phyloP scores from a whole-genome alignment of 2,797 vertebrate species.

The Bothrops alternatus region DNA sequence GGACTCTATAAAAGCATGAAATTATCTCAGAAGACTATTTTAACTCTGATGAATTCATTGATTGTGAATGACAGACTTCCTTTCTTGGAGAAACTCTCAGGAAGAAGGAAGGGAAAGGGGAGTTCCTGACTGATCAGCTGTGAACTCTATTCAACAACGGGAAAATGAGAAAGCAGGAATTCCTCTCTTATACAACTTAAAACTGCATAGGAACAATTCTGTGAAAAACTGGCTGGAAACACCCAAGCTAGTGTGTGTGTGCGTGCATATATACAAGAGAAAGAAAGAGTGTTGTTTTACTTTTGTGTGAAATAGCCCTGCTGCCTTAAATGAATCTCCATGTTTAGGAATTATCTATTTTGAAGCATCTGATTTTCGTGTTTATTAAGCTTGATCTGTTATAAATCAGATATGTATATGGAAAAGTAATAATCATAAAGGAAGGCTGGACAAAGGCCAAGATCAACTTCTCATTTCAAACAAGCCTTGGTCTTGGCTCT shows the following conservation, averaged over 20 bases:
- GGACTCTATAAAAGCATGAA: conserved; percentile 55
- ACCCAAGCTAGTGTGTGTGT: conserved; percentile 48
- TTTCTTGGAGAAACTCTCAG: conserved; percentile 40
- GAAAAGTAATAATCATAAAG: neutral
- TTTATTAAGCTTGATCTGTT: neutral
- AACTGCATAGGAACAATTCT: conserved; percentile 64
- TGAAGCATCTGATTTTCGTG: neutral
- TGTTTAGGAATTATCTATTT: neutral
- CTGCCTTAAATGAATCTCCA: neutral
- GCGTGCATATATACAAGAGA: neutral
- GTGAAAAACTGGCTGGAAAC: conserved; percentile 56
- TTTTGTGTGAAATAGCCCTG: neutral
- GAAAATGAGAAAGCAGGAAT: conserved; percentile 60
- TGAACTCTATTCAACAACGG: conserved; percentile 53
- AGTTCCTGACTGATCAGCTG: conserved; percentile 59
- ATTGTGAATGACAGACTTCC: conserved; percentile 33
- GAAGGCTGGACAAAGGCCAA: neutral
- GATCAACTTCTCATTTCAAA: neutral
- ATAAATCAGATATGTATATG: neutral
- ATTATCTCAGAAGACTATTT: neutral
- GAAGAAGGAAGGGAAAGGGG: conserved; percentile 54
- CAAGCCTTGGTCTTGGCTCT: neutral
- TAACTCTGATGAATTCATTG: conserved; percentile 50
- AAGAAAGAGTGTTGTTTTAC: neutral
- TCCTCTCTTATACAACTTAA: conserved; percentile 58